These are phyloP conservation scores for Silurus aristotelis DNA, from an alignment of 2,797 vertebrate species.

Conservation along the genomic window DNA sequence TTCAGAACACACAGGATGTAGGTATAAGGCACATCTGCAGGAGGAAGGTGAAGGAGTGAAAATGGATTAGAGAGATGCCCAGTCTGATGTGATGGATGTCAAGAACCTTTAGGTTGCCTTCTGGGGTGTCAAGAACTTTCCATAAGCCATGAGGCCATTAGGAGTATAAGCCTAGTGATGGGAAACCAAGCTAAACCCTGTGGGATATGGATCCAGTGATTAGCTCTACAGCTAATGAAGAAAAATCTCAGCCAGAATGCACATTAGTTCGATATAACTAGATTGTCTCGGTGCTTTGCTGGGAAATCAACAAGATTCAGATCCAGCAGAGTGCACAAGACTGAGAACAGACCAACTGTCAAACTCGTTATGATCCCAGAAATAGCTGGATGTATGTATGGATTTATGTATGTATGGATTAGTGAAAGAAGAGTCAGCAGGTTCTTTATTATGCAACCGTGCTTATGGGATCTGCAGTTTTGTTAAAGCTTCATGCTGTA, in stretches of 20 bases:
- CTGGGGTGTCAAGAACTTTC: neutral
- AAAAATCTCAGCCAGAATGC: neutral
- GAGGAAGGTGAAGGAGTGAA: neutral
- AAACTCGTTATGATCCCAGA: neutral
- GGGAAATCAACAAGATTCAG: neutral
- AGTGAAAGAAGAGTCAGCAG: neutral
- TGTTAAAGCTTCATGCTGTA: neutral
- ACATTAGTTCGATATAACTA: conserved; percentile 8
- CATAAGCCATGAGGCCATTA: neutral
- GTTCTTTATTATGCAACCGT: neutral
- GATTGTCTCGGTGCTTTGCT: conserved; percentile 3
- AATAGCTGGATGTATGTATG: neutral
- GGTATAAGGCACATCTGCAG: neutral
- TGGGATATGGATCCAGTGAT: neutral
- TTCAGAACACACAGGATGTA: neutral
- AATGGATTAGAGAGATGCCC: neutral
- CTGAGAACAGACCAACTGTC: neutral
- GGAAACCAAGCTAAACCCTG: conserved; percentile 1
- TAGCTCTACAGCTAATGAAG: conserved; percentile 11
- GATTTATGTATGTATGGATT: too few relatives aligned
- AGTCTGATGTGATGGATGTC: neutral
- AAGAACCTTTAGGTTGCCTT: neutral
- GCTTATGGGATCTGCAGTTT: neutral
- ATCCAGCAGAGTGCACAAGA: neutral
- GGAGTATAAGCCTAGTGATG: neutral